phyloP scores from a whole-genome alignment of 2,113 vertebrate species.

The Helogale parvula region DNA sequence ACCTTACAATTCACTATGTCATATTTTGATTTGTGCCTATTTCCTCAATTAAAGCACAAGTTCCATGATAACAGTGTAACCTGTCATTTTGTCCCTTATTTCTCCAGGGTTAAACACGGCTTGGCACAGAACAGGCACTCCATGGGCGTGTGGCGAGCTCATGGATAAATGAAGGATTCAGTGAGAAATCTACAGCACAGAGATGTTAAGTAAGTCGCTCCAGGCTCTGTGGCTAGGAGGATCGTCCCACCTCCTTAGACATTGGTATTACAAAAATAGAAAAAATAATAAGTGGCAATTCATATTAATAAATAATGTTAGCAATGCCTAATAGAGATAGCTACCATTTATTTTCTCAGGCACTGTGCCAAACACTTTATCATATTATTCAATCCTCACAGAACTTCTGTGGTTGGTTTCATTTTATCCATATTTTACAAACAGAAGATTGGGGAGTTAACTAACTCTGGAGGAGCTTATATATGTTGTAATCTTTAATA shows the following conservation, averaged over 20 bases:
- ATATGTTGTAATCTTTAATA: neutral
- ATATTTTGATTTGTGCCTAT: neutral
- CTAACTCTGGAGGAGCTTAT: neutral
- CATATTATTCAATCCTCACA: neutral
- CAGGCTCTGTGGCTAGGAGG: neutral
- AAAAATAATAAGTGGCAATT: neutral
- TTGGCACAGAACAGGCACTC: neutral
- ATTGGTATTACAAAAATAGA: neutral
- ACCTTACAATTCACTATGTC: neutral
- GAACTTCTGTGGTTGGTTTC: neutral
- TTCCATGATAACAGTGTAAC: neutral
- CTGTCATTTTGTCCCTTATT: neutral
- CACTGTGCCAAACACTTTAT: neutral
- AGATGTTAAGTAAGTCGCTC: neutral
- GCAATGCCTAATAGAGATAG: neutral
- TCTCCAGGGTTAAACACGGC: neutral
- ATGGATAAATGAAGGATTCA: neutral
- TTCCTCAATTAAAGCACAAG: neutral
- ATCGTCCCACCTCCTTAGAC: neutral
- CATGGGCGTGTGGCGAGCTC: neutral
- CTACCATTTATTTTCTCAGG: neutral
- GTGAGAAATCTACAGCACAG: neutral
- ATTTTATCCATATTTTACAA: neutral
- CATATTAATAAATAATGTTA: constrained; percentile 7
- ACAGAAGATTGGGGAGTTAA: neutral